phyloP scores from a whole-genome alignment of 2,888 invertebrate species.

The Tyria jacobaeae region DNA sequence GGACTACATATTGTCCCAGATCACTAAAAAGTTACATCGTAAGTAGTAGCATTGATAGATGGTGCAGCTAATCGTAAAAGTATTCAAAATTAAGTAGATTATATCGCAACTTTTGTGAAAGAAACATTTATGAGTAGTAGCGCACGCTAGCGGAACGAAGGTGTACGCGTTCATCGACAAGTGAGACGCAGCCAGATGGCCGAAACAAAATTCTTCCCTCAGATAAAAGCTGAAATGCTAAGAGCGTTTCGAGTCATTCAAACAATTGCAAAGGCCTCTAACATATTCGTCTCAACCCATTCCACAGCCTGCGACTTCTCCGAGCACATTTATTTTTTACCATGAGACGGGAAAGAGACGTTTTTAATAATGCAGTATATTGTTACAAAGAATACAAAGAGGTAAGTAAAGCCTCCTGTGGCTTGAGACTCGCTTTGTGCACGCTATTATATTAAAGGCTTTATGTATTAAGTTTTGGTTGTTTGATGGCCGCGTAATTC shows the following conservation, averaged over 20 bases:
- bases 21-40: neutral
- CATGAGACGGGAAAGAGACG: conserved; percentile 64
- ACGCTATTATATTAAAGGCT: conserved; percentile 64
- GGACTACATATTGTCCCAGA: too few relatives aligned
- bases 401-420: conserved; percentile 65
- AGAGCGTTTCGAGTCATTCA: conserved; percentile 57
- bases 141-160: neutral
- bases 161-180: neutral
- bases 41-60: neutral
- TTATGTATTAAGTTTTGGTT: conserved; percentile 63
- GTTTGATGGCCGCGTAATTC: conserved; percentile 62
- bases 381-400: conserved; percentile 80
- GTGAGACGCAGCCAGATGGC: neutral
- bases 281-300: conserved; percentile 65
- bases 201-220: conserved; percentile 46
- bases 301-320: conserved; percentile 58
- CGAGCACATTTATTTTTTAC: conserved; percentile 71
- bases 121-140: neutral
- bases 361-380: conserved; percentile 81
- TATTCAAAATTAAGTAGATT: too few relatives aligned
- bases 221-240: conserved; percentile 61
- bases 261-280: conserved; percentile 62
- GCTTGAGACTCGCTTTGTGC: conserved; percentile 60
- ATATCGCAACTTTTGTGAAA: neutral
- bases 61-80: neutral